A percentile compares a stretch with the other conserved stretches of the same genome.
Conservation (phyloP, 2,888 invertebrate species). For the Chrysotoxum bicinctum region DNA sequence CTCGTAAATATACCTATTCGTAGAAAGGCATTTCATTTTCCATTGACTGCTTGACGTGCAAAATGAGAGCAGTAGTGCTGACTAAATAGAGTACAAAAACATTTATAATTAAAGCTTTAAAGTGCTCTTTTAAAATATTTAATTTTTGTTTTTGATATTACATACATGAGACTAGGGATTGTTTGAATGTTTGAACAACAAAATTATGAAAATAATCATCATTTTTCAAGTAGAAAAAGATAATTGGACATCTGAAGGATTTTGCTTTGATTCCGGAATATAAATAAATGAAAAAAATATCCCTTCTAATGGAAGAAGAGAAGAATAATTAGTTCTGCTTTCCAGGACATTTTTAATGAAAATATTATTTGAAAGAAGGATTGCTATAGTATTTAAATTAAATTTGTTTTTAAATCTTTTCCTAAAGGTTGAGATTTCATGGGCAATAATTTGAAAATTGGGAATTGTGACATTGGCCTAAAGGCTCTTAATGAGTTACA, state of each 20-base stretch:
- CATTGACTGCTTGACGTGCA: constrained; percentile 59
- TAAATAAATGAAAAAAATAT: not conserved
- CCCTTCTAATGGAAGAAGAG: not conserved
- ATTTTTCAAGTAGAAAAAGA: not conserved
- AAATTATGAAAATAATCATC: not conserved
- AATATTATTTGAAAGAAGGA: not conserved
- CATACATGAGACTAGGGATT: not conserved
- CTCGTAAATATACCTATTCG: not conserved
- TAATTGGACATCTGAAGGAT: not conserved
- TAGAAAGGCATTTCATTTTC: constrained; percentile 39
- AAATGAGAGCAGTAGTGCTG: constrained; percentile 43
- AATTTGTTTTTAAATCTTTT: no score
- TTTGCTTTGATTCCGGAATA: not conserved
- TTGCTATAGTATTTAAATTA: not conserved
- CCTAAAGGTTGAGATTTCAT: no score
- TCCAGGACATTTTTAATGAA: not conserved
- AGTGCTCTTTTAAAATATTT: not conserved
- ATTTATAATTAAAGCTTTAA: not conserved
- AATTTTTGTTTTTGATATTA: not conserved
- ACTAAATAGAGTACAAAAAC: not conserved
- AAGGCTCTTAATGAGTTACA: no score
- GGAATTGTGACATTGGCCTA: no score
- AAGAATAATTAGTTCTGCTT: not conserved
- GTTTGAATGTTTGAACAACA: not conserved
- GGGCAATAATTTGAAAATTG: no score